phyloP scores from a whole-genome alignment of 2,888 invertebrate species.

The Epistrophe eligans region DNA sequence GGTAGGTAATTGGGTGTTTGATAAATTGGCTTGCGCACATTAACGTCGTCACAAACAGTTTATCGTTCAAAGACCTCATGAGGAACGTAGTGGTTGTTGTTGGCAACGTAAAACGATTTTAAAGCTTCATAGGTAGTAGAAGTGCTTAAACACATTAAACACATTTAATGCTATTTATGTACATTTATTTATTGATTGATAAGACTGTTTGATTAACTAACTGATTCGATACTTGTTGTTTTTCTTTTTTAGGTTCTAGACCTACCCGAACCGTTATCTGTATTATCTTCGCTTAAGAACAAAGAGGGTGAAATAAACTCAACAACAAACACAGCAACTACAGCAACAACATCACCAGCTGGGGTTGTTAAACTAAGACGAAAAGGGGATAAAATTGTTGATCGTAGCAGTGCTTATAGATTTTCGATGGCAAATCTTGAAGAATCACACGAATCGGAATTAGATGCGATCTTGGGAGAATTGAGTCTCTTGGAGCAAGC shows the following conservation, averaged over 20 bases:
- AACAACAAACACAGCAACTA: conserved; percentile 22
- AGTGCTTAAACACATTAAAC: conserved; percentile 35
- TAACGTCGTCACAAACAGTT: conserved; percentile 50
- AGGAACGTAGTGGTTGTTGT: conserved; percentile 23
- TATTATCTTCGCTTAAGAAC: conserved; percentile 68
- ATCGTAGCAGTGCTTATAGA: conserved; percentile 85
- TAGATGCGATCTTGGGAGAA: conserved; percentile 98
- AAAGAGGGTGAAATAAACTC: conserved; percentile 64
- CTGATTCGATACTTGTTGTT: conserved; percentile 26
- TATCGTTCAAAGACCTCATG: conserved; percentile 73
- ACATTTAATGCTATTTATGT: conserved; percentile 10
- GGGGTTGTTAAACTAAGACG: conserved; percentile 70
- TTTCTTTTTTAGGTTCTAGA: conserved; percentile 65
- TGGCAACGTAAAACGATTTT: background rate
- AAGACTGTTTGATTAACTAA: conserved; percentile 34
- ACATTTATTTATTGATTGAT: conserved; percentile 41
- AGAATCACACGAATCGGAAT: conserved; percentile 97
- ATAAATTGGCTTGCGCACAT: conserved; percentile 60
- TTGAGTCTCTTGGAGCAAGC: conserved; percentile 94
- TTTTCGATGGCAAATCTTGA: conserved; percentile 98
- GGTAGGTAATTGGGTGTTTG: conserved; percentile 52
- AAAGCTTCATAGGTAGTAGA: conserved; percentile 43
- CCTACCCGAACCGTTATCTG: conserved; percentile 74
- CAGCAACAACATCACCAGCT: conserved; percentile 57
- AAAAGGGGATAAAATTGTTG: conserved; percentile 65